phyloP scores from a whole-genome alignment of 2,797 vertebrate species.

The Schizopygopsis pylzovi region DNA sequence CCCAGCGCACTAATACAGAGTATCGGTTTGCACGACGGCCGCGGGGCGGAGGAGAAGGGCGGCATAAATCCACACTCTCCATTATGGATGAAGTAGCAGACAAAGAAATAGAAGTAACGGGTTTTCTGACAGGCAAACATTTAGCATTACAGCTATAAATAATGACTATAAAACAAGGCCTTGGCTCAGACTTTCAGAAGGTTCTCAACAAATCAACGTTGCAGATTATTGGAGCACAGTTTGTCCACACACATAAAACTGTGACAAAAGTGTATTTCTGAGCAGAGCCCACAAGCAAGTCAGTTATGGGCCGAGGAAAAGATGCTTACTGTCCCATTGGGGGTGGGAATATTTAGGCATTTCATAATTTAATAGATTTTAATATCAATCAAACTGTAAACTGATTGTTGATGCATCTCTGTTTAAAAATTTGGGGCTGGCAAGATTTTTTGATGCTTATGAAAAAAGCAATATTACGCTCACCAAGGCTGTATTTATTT shows the following conservation, averaged over 20 bases:
- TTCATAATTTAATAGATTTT: too few relatives aligned
- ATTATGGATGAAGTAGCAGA: constrained; percentile 29
- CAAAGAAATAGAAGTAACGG: constrained; percentile 36
- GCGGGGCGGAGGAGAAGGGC: constrained; percentile 42
- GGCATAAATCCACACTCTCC: constrained; percentile 64
- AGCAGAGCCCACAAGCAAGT: background rate
- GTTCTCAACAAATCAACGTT: constrained; percentile 64
- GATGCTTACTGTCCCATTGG: background rate
- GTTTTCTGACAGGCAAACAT: constrained; percentile 62
- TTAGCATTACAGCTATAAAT: constrained; percentile 65
- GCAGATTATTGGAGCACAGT: constrained; percentile 59
- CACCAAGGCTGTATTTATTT: too few relatives aligned
- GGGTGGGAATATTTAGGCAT: background rate
- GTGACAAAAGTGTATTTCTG: constrained; percentile 37
- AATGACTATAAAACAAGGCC: constrained; percentile 67
- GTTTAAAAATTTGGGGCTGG: background rate
- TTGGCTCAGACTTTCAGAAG: constrained; percentile 57
- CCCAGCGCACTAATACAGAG: constrained; percentile 40
- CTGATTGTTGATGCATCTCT: background rate
- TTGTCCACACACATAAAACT: constrained; percentile 65
- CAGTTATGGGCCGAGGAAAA: background rate
- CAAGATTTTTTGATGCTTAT: background rate
- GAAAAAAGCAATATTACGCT: background rate
- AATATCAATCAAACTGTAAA: background rate
- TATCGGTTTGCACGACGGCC: constrained; percentile 13